Conservation (phyloP, 2,888 invertebrate genomes). For the Falcaria lacertinaria region DNA sequence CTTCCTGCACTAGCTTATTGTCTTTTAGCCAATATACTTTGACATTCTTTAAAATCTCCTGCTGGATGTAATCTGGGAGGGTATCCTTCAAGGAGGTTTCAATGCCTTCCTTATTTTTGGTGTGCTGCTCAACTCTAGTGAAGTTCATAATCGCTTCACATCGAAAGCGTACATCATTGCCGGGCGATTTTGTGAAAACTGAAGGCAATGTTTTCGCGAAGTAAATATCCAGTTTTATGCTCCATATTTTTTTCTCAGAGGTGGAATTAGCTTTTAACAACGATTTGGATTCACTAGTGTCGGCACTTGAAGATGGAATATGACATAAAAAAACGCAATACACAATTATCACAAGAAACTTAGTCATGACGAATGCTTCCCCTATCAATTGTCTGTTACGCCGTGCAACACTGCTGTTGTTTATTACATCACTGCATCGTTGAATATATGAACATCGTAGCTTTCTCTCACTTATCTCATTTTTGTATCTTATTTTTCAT, state of each 20-base stretch:
- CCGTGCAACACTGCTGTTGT: background rate
- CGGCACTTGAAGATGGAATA: conserved; percentile 39
- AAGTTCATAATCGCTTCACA: conserved; percentile 71
- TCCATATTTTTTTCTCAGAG: conserved; percentile 64
- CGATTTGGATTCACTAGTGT: conserved; percentile 46
- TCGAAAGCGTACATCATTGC: conserved; percentile 56
- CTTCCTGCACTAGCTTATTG: conserved; percentile 43
- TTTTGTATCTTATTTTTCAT: no score
- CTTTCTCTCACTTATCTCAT: background rate
- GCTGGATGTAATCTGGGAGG: conserved; percentile 62
- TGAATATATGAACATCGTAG: background rate
- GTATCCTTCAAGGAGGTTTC: conserved; percentile 56
- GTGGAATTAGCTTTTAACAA: conserved; percentile 50
- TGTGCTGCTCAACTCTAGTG: conserved; percentile 61
- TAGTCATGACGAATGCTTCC: conserved; percentile 69
- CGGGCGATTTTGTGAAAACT: conserved; percentile 41
- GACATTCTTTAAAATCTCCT: conserved; percentile 61
- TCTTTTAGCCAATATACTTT: conserved; percentile 70
- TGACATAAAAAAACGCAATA: conserved; percentile 53
- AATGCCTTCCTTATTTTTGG: conserved; percentile 59
- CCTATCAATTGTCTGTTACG: conserved; percentile 45
- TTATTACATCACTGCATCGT: background rate
- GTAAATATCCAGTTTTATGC: conserved; percentile 66
- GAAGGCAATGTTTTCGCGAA: conserved; percentile 62
- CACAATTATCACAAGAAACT: conserved; percentile 60